These are phyloP conservation scores for Holothuria scabra DNA, from an alignment of 53 echinoderm and acorn worm species.

Conservation along the genomic window DNA sequence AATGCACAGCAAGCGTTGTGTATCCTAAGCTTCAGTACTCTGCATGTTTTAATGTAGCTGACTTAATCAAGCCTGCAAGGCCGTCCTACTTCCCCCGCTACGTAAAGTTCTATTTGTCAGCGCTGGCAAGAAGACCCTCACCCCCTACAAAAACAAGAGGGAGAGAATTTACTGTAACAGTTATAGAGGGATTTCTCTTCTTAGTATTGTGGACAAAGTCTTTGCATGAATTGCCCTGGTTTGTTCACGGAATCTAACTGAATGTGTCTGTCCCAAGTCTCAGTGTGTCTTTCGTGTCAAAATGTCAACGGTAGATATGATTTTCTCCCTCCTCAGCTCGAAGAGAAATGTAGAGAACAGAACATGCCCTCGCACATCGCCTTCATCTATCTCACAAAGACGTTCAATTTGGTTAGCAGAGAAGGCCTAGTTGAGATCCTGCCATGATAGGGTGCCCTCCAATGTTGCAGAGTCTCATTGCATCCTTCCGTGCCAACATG, in stretches of 20 bases:
- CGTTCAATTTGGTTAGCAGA: constrained; percentile 32
- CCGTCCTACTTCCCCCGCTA: constrained; percentile 18
- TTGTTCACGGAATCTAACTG: constrained; percentile 31
- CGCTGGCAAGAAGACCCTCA: constrained; percentile 57
- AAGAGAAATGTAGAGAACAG: constrained; percentile 16
- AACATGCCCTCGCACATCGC: background rate
- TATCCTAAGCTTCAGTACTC: too few relatives aligned
- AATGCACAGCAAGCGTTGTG: too few relatives aligned
- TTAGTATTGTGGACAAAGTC: constrained; percentile 39
- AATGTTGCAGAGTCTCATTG: constrained; percentile 34
- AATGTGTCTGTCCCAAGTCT: constrained; percentile 53
- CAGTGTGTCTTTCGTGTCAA: constrained; percentile 47
- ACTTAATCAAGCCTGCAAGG: too few relatives aligned
- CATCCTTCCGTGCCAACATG: constrained; percentile 47
- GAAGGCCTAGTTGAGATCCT: constrained; percentile 22
- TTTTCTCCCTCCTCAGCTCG: constrained; percentile 44
- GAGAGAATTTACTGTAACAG: constrained; percentile 24
- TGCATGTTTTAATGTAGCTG: too few relatives aligned
- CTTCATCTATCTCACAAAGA: constrained; percentile 37
- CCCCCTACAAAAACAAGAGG: constrained; percentile 59
- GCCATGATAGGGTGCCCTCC: constrained; percentile 27
- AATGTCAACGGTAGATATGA: constrained; percentile 46
- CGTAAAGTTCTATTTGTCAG: constrained; percentile 42
- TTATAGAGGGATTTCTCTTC: constrained; percentile 50
- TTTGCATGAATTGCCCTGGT: constrained; percentile 31